A percentile compares a stretch with the other conserved stretches of the same genome.
phyloP scores from a whole-genome alignment of 2,888 invertebrate genomes.

The Ormyrus rosae region DNA sequence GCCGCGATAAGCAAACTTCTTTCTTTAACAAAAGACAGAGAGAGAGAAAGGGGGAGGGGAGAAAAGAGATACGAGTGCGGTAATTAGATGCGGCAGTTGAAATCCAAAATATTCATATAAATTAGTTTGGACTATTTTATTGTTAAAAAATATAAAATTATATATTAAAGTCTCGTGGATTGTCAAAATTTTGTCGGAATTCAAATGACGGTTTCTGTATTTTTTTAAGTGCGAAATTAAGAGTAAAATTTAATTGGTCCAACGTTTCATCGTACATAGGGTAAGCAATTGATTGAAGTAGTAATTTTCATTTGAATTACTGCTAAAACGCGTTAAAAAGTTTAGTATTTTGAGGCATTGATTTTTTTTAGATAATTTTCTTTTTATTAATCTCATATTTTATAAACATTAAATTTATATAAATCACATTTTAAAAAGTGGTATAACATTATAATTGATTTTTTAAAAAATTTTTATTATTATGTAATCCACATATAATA shows the following conservation, averaged over 20 bases:
- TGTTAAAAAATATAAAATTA: too few relatives aligned
- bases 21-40: neutral
- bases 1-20: constrained; percentile 4
- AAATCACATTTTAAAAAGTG: constrained; percentile 33
- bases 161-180: too few relatives aligned
- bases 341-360: constrained; percentile 47
- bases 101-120: too few relatives aligned
- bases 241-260: too few relatives aligned
- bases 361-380: constrained; percentile 14
- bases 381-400: constrained; percentile 24
- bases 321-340: neutral
- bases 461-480: constrained; percentile 29
- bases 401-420: constrained; percentile 5
- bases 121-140: too few relatives aligned
- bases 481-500: constrained; percentile 49
- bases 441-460: constrained; percentile 17
- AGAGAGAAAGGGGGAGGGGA: constrained; percentile 14
- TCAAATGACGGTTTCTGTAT: too few relatives aligned
- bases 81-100: neutral
- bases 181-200: too few relatives aligned
- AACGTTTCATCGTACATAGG: too few relatives aligned
- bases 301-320: neutral
- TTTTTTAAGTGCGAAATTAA: too few relatives aligned
- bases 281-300: too few relatives aligned
- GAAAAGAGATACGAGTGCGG: neutral